Percentiles rank a stretch among this genome's conserved stretches.
phyloP scores from a whole-genome alignment of 2,797 vertebrate species.

The Enteromius unitaeniatus region DNA sequence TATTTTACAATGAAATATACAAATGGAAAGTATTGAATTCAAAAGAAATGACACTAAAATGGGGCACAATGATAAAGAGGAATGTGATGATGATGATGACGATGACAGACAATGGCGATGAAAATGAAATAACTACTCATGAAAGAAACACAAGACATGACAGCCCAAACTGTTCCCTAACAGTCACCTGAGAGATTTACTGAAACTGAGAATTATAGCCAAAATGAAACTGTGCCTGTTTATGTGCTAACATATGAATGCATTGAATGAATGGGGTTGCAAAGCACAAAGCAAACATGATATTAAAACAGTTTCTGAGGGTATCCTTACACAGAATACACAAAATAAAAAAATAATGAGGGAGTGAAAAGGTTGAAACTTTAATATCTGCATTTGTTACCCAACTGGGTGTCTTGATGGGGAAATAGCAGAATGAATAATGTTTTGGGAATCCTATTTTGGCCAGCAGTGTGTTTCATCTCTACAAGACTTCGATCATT shows the following conservation, averaged over 20 bases:
- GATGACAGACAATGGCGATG: slow-evolving; percentile 4
- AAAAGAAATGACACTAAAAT: slow-evolving; percentile 15
- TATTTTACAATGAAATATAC: slow-evolving; percentile 37
- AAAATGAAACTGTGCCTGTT: background rate
- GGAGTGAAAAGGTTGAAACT: background rate
- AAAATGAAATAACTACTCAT: slow-evolving; percentile 27
- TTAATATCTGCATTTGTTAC: background rate
- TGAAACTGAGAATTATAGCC: background rate
- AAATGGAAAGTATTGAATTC: slow-evolving; percentile 46
- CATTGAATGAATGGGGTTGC: background rate
- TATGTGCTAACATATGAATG: background rate
- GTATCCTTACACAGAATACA: background rate
- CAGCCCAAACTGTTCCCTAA: slow-evolving; percentile 13
- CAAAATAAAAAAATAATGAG: background rate
- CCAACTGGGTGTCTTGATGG: background rate
- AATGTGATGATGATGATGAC: background rate
- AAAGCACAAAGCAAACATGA: slow-evolving; percentile 5
- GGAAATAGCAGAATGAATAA: background rate
- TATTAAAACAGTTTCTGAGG: background rate
- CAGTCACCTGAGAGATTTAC: slow-evolving; percentile 11
- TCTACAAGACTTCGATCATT: slow-evolving; percentile 69
- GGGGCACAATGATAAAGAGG: background rate
- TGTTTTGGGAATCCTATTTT: slow-evolving; percentile 1
- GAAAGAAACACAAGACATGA: slow-evolving; percentile 30
- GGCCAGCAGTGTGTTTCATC: slow-evolving; percentile 57